A percentile compares a stretch with the other conserved stretches of the same genome.
Conservation (phyloP, 2,113 vertebrate species). For the Oenanthe melanoleuca region DNA sequence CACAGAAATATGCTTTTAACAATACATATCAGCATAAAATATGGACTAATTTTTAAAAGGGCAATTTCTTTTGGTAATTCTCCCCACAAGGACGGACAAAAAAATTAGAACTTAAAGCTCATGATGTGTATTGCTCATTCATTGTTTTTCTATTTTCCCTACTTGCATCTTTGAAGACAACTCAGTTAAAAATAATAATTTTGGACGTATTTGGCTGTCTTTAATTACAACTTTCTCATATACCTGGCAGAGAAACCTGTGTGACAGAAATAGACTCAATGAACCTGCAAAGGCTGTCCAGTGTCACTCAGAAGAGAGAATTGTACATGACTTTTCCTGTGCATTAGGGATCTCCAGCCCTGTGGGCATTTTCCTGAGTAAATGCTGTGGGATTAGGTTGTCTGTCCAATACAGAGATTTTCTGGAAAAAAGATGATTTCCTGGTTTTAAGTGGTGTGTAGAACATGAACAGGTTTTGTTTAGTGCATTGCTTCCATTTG, state of each 20-base stretch:
- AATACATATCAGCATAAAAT: background rate
- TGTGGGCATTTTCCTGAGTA: background rate
- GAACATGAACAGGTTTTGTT: background rate
- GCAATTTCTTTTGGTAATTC: background rate
- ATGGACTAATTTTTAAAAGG: background rate
- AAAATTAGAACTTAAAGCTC: background rate
- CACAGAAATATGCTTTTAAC: background rate
- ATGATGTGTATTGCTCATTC: background rate
- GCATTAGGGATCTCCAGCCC: background rate
- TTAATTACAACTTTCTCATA: background rate
- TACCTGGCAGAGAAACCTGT: background rate
- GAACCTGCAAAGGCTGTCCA: background rate
- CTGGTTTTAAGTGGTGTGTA: background rate
- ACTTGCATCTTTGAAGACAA: background rate
- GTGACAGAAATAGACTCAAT: background rate
- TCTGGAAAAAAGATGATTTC: background rate
- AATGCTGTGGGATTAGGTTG: background rate
- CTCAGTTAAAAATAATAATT: background rate
- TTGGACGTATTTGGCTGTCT: background rate
- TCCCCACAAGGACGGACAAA: background rate
- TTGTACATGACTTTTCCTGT: background rate
- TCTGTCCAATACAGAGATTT: background rate
- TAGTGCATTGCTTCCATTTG: background rate
- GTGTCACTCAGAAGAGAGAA: background rate
- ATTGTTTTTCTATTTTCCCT: accelerated